Evolutionary conservation across 2,113 vertebrate species (phyloP).

Genomic region (Hemibates koningsi): DNA sequence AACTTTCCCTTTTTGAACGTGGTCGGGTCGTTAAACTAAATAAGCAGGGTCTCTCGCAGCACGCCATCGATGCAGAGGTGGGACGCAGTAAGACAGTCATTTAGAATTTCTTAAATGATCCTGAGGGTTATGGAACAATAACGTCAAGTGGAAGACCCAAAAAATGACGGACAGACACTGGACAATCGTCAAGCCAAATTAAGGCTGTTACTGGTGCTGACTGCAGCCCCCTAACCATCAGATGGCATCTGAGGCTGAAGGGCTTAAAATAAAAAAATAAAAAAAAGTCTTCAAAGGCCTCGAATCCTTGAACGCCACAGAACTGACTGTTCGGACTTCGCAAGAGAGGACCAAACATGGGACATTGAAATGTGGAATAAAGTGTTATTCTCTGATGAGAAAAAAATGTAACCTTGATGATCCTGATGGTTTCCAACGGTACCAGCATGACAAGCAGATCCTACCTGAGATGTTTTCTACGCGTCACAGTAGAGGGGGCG

Average conservation of each 20-base stretch:
- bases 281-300: neutral
- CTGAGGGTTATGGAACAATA: neutral
- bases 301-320: neutral
- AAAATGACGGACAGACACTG: neutral
- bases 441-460: neutral
- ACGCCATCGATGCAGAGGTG: fast-evolving
- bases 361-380: neutral
- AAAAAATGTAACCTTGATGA: neutral
- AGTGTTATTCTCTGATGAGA: neutral
- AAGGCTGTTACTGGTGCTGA: neutral
- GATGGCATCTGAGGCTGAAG: neutral
- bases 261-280: neutral
- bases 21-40: fast-evolving
- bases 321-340: fast-evolving
- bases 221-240: neutral
- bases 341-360: neutral
- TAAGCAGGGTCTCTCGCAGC: neutral
- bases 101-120: neutral
- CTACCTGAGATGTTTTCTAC: neutral
- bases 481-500: fast-evolving
- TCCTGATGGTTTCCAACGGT: neutral
- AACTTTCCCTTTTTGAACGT: neutral
- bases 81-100: neutral
- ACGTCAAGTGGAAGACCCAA: neutral
- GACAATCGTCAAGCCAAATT: neutral